Evolutionary conservation across 2,888 invertebrate genomes (phyloP), one percentile per base, ranked within the genome.

Genomic region (Hofmannophila pseudospretella): DNA sequence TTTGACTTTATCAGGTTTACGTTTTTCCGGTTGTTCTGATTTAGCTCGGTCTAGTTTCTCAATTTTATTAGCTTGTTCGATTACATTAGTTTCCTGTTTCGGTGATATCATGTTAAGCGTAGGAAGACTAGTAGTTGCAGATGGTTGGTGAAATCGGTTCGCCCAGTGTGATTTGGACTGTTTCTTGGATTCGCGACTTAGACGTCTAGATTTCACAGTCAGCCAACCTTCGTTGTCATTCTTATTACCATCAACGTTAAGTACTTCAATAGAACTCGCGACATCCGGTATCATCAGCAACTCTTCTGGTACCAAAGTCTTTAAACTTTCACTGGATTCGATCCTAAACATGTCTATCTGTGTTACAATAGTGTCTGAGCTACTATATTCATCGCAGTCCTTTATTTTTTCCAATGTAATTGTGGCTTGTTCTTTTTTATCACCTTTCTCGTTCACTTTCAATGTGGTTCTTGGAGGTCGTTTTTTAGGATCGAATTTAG

Each of bases 111-210:
- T 85, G 39, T 84, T 91, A 29, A 95, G 69, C 0, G 94, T 93
- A 1, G 95, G 95, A 34, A 95, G 69, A 45, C 95, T 95, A 0
- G 93, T 93, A 1, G 95, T 95, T 0, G 94, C 94, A 1, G 94
- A 94, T 0, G 95, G 94, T 63, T 94, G 93, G 58, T 94, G 90
- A 59, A 94, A 96, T 42, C 95, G 89, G 44, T 92, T 93, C 0
- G 92, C 65, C 93, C 93, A 93, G 47, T 92, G 90, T 9, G 90
- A 90, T 62, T 92, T 92, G 1, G 89, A 90, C 32, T 92, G 88
- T 46, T 86, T 88, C 56, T 85, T 76, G 8, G 89, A 88, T 54
- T 88, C 86, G 8, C 85, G 79, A 49, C 87, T 89, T 28, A 89
- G 72, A 14, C 94, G 87, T 25, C 93, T 89, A 31, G 93, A 92